A percentile compares a stretch with the other conserved stretches of the same genome.
Conservation (phyloP, 2,888 invertebrate genomes). For the Ochlodes sylvanus region DNA sequence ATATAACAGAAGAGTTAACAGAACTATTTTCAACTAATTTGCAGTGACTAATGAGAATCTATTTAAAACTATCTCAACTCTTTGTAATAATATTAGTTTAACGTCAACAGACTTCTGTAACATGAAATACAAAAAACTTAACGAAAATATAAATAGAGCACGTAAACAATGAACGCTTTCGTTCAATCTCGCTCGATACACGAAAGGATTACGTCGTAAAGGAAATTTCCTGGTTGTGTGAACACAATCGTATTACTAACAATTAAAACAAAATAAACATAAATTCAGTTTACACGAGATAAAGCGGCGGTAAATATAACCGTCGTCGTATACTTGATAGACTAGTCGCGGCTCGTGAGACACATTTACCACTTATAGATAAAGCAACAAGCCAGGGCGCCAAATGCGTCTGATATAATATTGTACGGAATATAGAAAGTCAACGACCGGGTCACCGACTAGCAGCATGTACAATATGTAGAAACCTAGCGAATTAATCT, state of each 20-base stretch:
- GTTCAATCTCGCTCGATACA: background rate
- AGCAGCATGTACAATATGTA: constrained; percentile 55
- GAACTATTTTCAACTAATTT: constrained; percentile 47
- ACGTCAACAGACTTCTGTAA: constrained; percentile 47
- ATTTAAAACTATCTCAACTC: constrained; percentile 49
- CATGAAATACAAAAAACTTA: constrained; percentile 15
- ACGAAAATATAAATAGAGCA: constrained; percentile 7
- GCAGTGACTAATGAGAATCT: constrained; percentile 53
- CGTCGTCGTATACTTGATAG: constrained; percentile 34
- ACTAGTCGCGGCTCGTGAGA: constrained; percentile 48
- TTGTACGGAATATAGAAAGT: constrained; percentile 58
- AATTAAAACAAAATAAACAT: constrained; percentile 37
- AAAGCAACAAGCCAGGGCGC: constrained; percentile 58
- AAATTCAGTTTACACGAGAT: constrained; percentile 33
- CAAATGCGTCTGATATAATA: constrained; percentile 66
- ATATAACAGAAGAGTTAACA: constrained; percentile 37
- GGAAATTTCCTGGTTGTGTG: constrained; percentile 18
- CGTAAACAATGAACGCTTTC: constrained; percentile 3
- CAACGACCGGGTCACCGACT: constrained; percentile 67
- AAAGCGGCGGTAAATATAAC: constrained; percentile 33
- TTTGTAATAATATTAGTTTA: constrained; percentile 46
- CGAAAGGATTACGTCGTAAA: constrained; percentile 1
- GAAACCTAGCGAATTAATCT: background rate
- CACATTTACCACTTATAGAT: constrained; percentile 59
- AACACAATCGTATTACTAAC: constrained; percentile 25